Conservation (phyloP, 2,888 invertebrate genomes). For the Dinocampus coccinellae region DNA sequence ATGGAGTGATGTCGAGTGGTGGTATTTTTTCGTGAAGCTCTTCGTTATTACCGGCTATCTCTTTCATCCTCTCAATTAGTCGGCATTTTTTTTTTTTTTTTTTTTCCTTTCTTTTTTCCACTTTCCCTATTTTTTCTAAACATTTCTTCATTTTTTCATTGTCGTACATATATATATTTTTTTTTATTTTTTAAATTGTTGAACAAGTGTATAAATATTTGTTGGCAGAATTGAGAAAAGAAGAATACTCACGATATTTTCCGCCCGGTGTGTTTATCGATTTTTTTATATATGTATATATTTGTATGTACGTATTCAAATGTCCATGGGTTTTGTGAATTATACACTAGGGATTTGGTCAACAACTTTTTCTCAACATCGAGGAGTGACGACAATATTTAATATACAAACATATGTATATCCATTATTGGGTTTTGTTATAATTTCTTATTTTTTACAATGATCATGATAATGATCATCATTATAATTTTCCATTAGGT, state of each 20-base stretch:
- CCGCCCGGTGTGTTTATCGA: neutral
- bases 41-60: neutral
- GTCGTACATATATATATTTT: neutral
- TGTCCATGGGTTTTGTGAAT: neutral
- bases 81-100: neutral
- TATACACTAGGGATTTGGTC: neutral
- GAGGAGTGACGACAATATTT: neutral
- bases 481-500: neutral
- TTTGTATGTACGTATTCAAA: neutral
- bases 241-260: neutral
- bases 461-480: neutral
- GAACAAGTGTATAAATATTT: too few species aligned
- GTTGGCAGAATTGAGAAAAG: neutral
- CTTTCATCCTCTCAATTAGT: constrained; percentile 29
- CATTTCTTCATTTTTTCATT: neutral
- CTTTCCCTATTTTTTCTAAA: neutral
- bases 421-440: too few species aligned
- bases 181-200: too few species aligned
- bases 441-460: neutral
- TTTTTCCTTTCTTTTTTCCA: constrained; percentile 2
- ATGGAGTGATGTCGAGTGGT: constrained; percentile 18
- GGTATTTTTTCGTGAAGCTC: constrained; percentile 1
- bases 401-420: neutral
- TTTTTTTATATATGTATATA: neutral
- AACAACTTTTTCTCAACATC: neutral